Conservation (phyloP, 2,113 vertebrate genomes). For the Phyllostomus hastatus region DNA sequence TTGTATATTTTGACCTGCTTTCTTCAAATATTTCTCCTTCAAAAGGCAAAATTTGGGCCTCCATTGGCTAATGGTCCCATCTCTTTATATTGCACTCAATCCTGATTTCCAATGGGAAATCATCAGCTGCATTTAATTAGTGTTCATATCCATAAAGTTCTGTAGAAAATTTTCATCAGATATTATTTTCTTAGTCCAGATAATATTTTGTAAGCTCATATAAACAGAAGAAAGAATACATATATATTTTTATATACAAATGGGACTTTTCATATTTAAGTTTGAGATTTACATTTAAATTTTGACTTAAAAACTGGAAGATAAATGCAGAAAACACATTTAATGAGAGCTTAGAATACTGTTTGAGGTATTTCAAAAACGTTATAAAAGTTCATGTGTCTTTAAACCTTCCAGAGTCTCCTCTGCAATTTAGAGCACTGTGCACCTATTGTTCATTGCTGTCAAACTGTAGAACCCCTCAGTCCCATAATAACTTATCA, state of each 20-base stretch:
- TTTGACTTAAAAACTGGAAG: constrained; percentile 25
- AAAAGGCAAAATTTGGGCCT: not conserved
- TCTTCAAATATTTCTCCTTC: not conserved
- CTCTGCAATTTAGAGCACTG: not conserved
- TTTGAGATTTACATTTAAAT: not conserved
- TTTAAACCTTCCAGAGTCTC: not conserved
- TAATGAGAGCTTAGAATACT: not conserved
- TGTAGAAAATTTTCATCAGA: not conserved
- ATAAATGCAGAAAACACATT: not conserved
- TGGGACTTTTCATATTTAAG: not conserved
- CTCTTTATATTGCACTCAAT: not conserved
- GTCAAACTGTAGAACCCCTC: not conserved
- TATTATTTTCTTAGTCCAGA: not conserved
- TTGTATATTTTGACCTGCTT: not conserved
- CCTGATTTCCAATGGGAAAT: not conserved
- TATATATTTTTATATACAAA: not conserved
- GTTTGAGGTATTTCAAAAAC: not conserved
- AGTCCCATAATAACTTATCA: not conserved
- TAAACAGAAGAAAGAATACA: not conserved
- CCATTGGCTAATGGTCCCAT: not conserved
- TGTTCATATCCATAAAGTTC: not conserved
- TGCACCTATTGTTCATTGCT: not conserved
- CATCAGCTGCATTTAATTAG: not conserved
- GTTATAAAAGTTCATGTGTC: not conserved
- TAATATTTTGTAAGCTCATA: not conserved